A percentile compares a stretch with the other conserved stretches of the same genome.
These are phyloP conservation scores for Hirtodrosophila histrioides DNA, from an alignment of 2,888 invertebrate species.

Conservation along the genomic window DNA sequence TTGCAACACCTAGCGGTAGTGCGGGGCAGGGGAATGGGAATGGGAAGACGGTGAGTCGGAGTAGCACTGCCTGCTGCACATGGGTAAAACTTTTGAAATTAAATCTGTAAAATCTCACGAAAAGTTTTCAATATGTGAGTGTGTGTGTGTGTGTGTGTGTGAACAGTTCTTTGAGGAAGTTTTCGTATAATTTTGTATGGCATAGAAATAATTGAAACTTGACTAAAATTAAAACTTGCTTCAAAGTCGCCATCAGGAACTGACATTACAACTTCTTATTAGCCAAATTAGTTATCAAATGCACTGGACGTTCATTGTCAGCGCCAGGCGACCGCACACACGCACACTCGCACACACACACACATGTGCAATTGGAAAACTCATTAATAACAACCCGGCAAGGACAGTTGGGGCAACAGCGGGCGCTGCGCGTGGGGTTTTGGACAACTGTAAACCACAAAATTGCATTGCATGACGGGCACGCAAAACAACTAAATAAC, in stretches of 20 bases:
- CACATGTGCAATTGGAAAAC: conserved; percentile 44
- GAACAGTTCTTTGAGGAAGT: conserved; percentile 47
- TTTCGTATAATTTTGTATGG: conserved; percentile 57
- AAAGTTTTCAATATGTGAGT: conserved; percentile 39
- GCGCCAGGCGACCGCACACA: conserved; percentile 12
- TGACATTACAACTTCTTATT: conserved; percentile 55
- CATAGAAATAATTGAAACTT: conserved; percentile 54
- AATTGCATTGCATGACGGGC: conserved; percentile 77
- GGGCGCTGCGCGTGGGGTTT: conserved; percentile 6
- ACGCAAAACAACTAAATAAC: conserved; percentile 76
- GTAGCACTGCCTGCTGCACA: conserved; percentile 24
- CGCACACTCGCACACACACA: background rate
- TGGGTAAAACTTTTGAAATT: conserved; percentile 67
- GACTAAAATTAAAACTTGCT: conserved; percentile 38
- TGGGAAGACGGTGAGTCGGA: background rate
- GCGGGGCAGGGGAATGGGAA: background rate
- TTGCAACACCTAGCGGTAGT: conserved; percentile 58
- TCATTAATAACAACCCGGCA: conserved; percentile 64
- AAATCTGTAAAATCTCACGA: conserved; percentile 65
- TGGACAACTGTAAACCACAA: conserved; percentile 65
- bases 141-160: conserved; percentile 14
- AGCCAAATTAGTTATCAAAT: conserved; percentile 64
- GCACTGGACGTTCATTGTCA: conserved; percentile 39
- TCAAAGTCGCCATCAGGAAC: conserved; percentile 10
- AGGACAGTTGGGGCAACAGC: background rate